These are phyloP conservation scores for Drosophila anomelani DNA, from an alignment of 2,888 invertebrate genomes.

Conservation along the genomic window DNA sequence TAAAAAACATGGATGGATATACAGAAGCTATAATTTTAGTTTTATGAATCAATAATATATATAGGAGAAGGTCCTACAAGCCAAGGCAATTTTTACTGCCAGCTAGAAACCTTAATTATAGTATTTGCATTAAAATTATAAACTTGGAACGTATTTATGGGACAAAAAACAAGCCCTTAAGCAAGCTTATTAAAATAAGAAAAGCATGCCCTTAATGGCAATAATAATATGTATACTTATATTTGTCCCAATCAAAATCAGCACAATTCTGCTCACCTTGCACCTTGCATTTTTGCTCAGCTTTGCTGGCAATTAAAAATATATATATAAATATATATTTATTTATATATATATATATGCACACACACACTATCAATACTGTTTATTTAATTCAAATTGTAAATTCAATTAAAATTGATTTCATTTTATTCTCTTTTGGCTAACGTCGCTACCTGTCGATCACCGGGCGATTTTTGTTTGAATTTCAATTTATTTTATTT, in stretches of 20 bases:
- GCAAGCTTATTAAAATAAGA: not conserved
- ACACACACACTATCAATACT: constrained; percentile 3
- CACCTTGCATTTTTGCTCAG: constrained; percentile 6
- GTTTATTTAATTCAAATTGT: constrained; percentile 13
- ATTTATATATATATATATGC: not conserved
- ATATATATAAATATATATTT: not conserved
- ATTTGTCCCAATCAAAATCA: not conserved
- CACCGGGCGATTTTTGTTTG: constrained; percentile 6
- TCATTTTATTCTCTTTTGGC: constrained; percentile 30
- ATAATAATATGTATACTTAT: too few relatives aligned
- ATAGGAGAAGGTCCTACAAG: not conserved
- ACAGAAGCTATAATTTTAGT: not conserved
- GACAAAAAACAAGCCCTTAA: not conserved
- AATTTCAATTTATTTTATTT: not conserved
- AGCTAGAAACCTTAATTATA: not conserved
- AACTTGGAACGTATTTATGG: not conserved
- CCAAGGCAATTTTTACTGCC: not conserved
- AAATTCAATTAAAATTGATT: constrained; percentile 14
- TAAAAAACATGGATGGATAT: not conserved
- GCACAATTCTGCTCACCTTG: not conserved
- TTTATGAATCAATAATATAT: not conserved
- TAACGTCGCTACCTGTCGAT: constrained; percentile 32
- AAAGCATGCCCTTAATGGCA: not conserved
- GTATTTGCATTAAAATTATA: not conserved
- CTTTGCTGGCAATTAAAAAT: constrained; percentile 11